phyloP scores from a whole-genome alignment of 2,113 vertebrate species.

The Phyllopteryx taeniolatus region DNA sequence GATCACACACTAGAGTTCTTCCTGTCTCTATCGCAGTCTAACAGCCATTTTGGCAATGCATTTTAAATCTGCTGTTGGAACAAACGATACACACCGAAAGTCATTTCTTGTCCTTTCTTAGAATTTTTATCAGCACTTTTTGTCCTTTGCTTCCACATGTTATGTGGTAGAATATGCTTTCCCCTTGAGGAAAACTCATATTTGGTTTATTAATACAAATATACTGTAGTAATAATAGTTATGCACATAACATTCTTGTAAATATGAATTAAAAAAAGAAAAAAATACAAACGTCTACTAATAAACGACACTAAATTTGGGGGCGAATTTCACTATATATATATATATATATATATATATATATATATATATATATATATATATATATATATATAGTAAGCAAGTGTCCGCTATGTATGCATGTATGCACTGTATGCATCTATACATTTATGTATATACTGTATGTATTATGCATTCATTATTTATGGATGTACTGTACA shows the following conservation, averaged over 20 bases:
- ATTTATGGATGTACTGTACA: neutral
- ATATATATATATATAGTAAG: neutral
- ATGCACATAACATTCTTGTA: neutral
- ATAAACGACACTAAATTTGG: neutral
- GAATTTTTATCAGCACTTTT: conserved; percentile 5
- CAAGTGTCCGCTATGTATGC: neutral
- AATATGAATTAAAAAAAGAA: neutral
- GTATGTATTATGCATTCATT: too few species aligned
- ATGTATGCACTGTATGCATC: neutral
- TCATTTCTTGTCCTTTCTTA: neutral
- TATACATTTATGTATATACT: neutral
- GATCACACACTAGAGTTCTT: conserved; percentile 46
- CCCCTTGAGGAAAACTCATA: conserved; percentile 48
- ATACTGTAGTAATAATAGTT: neutral
- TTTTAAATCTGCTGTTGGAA: conserved; percentile 63
- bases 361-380: neutral
- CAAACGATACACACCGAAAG: conserved; percentile 1
- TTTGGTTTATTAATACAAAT: conserved; percentile 32
- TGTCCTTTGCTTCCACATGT: conserved; percentile 13
- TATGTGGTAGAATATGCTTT: conserved; percentile 43
- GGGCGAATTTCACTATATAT: neutral
- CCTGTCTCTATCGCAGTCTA: conserved; percentile 54
- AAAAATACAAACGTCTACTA: neutral
- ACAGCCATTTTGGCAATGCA: conserved; percentile 67
- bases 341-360: neutral